These are phyloP conservation scores for Hirudo medicinalis DNA, from an alignment of 1,140 invertebrate species.

Conservation along the genomic window DNA sequence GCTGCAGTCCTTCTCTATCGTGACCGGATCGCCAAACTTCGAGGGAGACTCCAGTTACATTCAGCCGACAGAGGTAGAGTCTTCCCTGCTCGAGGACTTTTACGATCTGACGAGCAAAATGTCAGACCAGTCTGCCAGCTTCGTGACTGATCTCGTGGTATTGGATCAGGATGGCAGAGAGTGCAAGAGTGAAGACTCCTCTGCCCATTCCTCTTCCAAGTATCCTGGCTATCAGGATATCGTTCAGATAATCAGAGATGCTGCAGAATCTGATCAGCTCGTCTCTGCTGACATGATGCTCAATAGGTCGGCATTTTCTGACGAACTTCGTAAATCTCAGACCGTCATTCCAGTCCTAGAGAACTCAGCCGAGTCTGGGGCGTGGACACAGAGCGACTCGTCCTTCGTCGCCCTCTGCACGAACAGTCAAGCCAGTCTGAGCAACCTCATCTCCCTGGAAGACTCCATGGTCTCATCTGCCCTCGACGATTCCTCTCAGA, in stretches of 20 bases:
- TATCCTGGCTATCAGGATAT: slow-evolving; percentile 22
- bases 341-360: slow-evolving; percentile 26
- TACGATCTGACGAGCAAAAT: not conserved
- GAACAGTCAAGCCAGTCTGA: slow-evolving; percentile 6
- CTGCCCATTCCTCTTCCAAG: not conserved
- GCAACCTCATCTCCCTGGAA: not conserved
- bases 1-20: not conserved
- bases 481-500: no score
- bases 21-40: not conserved
- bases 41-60: not conserved
- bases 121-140: no score
- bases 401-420: slow-evolving; percentile 4
- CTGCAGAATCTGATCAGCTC: slow-evolving; percentile 42
- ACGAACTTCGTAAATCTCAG: no score
- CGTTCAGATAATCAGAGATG: slow-evolving; percentile 24
- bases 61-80: no score
- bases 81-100: not conserved
- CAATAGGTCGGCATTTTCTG: no score
- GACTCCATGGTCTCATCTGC: not conserved
- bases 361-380: slow-evolving; percentile 33
- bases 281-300: not conserved
- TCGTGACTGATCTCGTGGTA: not conserved
- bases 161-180: not conserved
- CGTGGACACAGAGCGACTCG: slow-evolving; percentile 24
- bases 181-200: not conserved